These are phyloP conservation scores for Shinisaurus crocodilurus DNA, from an alignment of 2,113 vertebrate genomes.

Conservation along the genomic window DNA sequence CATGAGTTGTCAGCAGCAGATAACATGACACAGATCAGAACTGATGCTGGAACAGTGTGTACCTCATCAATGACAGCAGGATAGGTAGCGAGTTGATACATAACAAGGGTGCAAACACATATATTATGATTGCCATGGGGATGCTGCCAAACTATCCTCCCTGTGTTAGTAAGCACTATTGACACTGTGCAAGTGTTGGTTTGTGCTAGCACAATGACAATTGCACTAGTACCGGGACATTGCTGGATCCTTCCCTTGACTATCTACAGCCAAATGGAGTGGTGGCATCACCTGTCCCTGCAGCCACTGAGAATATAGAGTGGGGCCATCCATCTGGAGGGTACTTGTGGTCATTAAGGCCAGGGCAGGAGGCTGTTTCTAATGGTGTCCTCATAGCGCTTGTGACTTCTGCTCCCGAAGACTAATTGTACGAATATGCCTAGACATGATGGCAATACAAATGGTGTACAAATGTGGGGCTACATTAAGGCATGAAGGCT, in stretches of 20 bases:
- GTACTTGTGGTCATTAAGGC: background rate
- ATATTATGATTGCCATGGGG: no score
- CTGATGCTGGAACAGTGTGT: background rate
- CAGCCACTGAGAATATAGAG: background rate
- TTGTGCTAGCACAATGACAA: no score
- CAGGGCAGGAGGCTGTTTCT: background rate
- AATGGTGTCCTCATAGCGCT: background rate
- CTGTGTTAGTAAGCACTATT: background rate
- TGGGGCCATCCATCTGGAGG: background rate
- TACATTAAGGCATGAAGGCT: background rate
- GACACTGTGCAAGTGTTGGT: no score
- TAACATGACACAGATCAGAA: constrained; percentile 5
- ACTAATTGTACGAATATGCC: background rate
- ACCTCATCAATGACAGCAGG: background rate
- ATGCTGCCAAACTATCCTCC: background rate
- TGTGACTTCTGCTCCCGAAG: background rate
- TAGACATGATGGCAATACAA: background rate
- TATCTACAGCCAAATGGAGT: background rate
- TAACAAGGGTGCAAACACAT: background rate
- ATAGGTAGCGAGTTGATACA: background rate
- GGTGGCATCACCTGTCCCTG: background rate
- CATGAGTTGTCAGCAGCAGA: constrained; percentile 20
- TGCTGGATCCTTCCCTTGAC: background rate
- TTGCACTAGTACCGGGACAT: no score
- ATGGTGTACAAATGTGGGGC: background rate